Base-by-base conservation (phyloP, 2,113 vertebrate genomes). In the Trematomus loennbergii region DNA sequence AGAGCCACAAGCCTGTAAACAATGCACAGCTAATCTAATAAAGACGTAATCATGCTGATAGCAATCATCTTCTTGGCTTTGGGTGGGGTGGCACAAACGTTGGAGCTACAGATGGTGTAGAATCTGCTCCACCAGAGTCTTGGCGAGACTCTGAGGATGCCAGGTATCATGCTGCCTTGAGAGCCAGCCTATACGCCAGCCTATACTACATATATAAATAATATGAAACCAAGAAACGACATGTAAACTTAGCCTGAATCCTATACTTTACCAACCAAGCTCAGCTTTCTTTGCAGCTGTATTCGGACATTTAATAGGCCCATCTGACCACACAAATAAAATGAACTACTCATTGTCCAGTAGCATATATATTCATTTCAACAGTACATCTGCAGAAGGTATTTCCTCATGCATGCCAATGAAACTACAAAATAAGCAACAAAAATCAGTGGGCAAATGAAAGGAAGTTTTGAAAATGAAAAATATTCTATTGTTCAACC, bases 21-120 rank as follows among this genome's bases (percentile, higher is more conserved):
- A 90, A 88, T 76, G 64, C 74, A 80, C 55, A 79, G 71, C 75
- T 93, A 90, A 91, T 92, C 87, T 89, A 90, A 92, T 92, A 89
- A 87, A 88, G 81, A 73, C 61, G 52, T 87, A 83, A 87, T 87
- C 90, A 82, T 78, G 87, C 89, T 91, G 91, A 88, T 88, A 88
- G 86, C 91, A 91, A 90, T 90, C 91, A 90, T 91, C 90, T 87
- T 87, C 82, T 87, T 93, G 91, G 91, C 88, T 84, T 69, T 82
- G 75, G 61, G 64, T 72, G 83, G 78, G 57, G 72, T 68, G 77
- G 79, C 67, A 68, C 69, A 75, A 87, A 78, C 82, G 71, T 22
- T 49, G 20, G 0, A 61, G 72, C 78, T 90, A 90, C 92, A 92
- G 91, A 92, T 91, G 91, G 91, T 89, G 79, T 15, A 69, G 75